phyloP scores from a whole-genome alignment of 2,888 invertebrate species.

The Synanthedon formicaeformis region DNA sequence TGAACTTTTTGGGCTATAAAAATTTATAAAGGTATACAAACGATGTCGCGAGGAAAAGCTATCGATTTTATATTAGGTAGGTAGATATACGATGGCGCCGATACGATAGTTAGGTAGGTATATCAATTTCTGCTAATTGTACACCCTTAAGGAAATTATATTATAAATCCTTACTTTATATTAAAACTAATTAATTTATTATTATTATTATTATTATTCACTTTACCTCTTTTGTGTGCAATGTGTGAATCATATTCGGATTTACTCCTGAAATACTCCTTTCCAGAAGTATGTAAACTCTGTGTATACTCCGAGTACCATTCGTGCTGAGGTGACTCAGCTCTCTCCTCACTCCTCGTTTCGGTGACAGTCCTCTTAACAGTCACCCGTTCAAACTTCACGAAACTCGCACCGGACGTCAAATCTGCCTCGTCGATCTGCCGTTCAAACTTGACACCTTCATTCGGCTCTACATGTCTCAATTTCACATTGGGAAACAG shows the following conservation, averaged over 20 bases:
- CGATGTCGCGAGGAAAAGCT: too few species aligned
- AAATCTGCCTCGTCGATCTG: constrained; percentile 76
- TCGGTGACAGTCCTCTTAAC: constrained; percentile 73
- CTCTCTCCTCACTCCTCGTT: constrained; percentile 48
- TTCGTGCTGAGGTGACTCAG: constrained; percentile 58
- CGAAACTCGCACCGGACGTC: constrained; percentile 72
- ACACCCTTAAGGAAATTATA: too few species aligned
- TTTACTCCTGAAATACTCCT: constrained; percentile 81
- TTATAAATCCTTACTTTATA: too few species aligned
- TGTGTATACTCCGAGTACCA: constrained; percentile 63
- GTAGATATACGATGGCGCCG: too few species aligned
- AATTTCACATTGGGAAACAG: constrained; percentile 56
- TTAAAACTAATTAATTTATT: too few species aligned
- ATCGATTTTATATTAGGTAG: too few species aligned
- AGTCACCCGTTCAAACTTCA: constrained; percentile 79
- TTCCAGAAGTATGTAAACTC: constrained; percentile 74
- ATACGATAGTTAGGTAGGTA: too few species aligned
- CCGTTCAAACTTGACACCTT: constrained; percentile 34
- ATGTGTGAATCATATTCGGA: constrained; percentile 90
- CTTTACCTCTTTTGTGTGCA: constrained; percentile 85
- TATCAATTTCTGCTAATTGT: too few species aligned
- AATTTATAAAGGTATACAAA: too few species aligned
- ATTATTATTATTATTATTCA: neutral
- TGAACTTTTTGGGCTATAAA: too few species aligned
- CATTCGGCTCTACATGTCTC: constrained; percentile 52